Base-by-base conservation (phyloP, 2,797 vertebrate genomes). In the Tangara arthus region DNA sequence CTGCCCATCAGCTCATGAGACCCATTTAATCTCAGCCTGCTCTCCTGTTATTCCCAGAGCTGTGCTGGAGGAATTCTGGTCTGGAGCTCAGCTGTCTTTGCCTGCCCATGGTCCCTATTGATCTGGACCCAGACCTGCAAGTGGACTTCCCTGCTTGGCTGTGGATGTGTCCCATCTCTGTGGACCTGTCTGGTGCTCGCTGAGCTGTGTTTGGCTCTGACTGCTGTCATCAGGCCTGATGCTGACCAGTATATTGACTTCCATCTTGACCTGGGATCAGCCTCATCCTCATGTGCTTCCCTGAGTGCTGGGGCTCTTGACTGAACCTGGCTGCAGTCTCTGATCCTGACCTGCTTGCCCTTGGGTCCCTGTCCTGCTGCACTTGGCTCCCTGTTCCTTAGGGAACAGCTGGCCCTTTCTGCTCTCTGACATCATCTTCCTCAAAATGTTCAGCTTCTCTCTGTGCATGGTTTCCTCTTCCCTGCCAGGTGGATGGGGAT, bases 41-140 rank as follows among this genome's bases (percentile, higher is more conserved):
- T 1, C 1, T 6, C 34, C 11, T 80, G 2, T 0, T 66, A 20
- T 15, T 30, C 8, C 3, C 8, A 80, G 16, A 52, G 20, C 3
- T 75, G 0, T 13, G 23, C 12, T 59, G 42, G 15, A n/a, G 47
- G 23, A 6, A 9, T 63, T 14, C 3, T 80, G 14, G 3, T 70
- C 13, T 82, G 8, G 12, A 69, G 46, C 5, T 79, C 2, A 11
- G 12, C 5, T 70, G 0, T 42, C 6, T 59, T 63, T 82, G 18
- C 3, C 9, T 69, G 28, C 1, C 14, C 0, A 7, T 39, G 4
- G 20, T 0, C 7, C 6, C 3, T 53, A 2, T 7, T 37, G n/a
- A 21, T 34, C 9, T 44, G 12, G 52, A 28, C 6, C 6, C 8
- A 32, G n/a, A 61, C 5, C 13, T 65, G 27, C 22, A 69, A 2